phyloP scores from a whole-genome alignment of 53 echinoderm and acorn worm genomes.

The Holothuria leucospilota region DNA sequence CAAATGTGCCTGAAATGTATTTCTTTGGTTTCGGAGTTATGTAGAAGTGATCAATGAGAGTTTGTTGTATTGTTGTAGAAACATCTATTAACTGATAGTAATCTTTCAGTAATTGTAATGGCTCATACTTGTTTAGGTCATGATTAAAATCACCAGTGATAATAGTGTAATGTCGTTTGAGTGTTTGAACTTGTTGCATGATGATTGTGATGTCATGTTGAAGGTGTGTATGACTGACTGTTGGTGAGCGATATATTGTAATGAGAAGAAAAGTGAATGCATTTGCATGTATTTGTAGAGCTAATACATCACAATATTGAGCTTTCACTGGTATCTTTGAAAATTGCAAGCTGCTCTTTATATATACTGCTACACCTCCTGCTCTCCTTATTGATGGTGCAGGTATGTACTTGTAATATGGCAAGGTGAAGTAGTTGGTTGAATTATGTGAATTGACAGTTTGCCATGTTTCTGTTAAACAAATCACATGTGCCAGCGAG shows the following conservation, averaged over 20 bases:
- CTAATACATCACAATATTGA: not conserved
- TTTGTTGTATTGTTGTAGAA: slow-evolving; percentile 47
- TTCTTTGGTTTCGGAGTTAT: slow-evolving; percentile 17
- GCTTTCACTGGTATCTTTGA: not conserved
- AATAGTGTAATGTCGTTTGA: slow-evolving; percentile 7
- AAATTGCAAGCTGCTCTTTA: not conserved
- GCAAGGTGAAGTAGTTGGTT: not conserved
- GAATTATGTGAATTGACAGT: not conserved
- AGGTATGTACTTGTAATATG: not conserved
- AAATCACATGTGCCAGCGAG: slow-evolving; percentile 24
- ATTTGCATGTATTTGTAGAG: not conserved
- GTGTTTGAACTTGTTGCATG: slow-evolving; percentile 1
- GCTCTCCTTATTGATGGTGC: not conserved
- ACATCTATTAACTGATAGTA: slow-evolving; percentile 9
- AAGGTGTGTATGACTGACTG: not conserved
- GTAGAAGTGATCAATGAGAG: slow-evolving; percentile 63
- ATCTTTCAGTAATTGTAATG: slow-evolving; percentile 1
- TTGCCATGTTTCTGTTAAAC: slow-evolving; percentile 33
- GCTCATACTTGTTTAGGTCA: slow-evolving; percentile 10
- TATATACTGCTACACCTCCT: slow-evolving; percentile 44
- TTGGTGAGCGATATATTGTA: not conserved
- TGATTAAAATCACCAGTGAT: slow-evolving; percentile 42
- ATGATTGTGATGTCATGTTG: not conserved
- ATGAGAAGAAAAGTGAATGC: not conserved
- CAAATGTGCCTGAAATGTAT: slow-evolving; percentile 31